Evolutionary conservation across 2,797 vertebrate genomes (phyloP), one percentile per base, ranked within the genome.

Genomic region (Parauchenoglanis punctatus): DNA sequence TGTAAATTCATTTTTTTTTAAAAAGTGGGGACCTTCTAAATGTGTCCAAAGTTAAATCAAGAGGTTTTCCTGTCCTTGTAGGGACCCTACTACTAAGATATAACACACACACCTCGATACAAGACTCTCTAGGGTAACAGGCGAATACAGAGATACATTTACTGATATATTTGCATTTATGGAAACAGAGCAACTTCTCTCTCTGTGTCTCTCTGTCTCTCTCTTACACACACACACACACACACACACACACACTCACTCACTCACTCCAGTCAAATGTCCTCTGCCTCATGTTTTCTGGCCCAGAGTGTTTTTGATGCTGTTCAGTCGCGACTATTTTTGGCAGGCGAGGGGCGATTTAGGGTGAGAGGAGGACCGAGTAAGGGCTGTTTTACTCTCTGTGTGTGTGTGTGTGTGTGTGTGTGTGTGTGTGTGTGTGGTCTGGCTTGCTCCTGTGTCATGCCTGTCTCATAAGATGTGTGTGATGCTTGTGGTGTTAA

Each of bases 391-490:
- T 78, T 35, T 35, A 78, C 17, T 35, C 35, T 35, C 35, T 77
- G 25, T 61, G 73, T n/a, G 58, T 63, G 54, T 63, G 78, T 44
- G 31, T 81, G 81, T 65, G 73, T 56, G 75, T 56, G 75, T 86
- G 76, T 63, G 40, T 76, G 58, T 65, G 46, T 83, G 70, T 75
- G 70, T 61, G 77, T 75, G 68, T 78, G 5, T 81, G 35, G 81
- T 65, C 61, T 77, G 77, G 68, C 85, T 84, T 84, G 46, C 86
- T 89, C 76, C 49, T 70, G 86, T 85, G 83, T 81, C 87, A 89
- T 83, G 91, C 95, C 96, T 96, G 96, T 97, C 96, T 97, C 95
- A 97, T 97, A 93, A 95, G 96, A 97, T 98, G 97, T 96, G 93
- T 98, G 97, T 98, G 97, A 97, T 96, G 94, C 95, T 96, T 93